Base-by-base conservation (phyloP, 2,113 vertebrate genomes). In the Plotosus lineatus region DNA sequence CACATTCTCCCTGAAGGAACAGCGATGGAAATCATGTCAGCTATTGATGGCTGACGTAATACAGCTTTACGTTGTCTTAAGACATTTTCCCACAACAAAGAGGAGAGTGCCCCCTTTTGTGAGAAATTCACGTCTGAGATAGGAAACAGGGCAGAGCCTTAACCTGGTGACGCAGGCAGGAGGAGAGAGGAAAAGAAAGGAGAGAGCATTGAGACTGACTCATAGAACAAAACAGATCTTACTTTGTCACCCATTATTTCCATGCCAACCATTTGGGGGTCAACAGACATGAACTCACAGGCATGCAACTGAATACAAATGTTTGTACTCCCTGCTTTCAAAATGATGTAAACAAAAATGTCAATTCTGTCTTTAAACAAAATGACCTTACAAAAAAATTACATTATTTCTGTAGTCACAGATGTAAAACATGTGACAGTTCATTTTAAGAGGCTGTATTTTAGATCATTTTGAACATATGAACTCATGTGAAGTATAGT, bases 1-100 rank as follows among this genome's bases (percentile, higher is more conserved):
- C 17, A 82, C 50, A 56, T 75, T 46, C 28, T 79, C 76, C 65
- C 21, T 48, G 42, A 69, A 3, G 36, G 66, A 75, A 28, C 26
- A 14, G 28, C 33, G n/a, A n/a, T 76, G 75, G 78, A 60, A 77
- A 82, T 77, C 23, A 77, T 40, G 21, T 51, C 55, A 44, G 48
- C 77, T 73, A 33, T 38, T 60, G 40, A 63, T 79, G 50, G 69
- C 53, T 84, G 84, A 83, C 83, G 79, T 78, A 23, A 84, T 81
- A 33, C 63, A 19, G 44, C 79, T 69, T 61, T 53, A 31, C 33
- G 53, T 58, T 15, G 31, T 28, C 44, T 50, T 44, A 56, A 78
- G 38, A 55, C 53, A 2, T 53, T 85, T 82, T 75, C 50, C 78
- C 74, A 84, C 63, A 81, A 79, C 69, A 63, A 83, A 81, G 60